Evolutionary conservation across 2,888 invertebrate species (phyloP).

Genomic region (Eueremaeus valkanovi): DNA sequence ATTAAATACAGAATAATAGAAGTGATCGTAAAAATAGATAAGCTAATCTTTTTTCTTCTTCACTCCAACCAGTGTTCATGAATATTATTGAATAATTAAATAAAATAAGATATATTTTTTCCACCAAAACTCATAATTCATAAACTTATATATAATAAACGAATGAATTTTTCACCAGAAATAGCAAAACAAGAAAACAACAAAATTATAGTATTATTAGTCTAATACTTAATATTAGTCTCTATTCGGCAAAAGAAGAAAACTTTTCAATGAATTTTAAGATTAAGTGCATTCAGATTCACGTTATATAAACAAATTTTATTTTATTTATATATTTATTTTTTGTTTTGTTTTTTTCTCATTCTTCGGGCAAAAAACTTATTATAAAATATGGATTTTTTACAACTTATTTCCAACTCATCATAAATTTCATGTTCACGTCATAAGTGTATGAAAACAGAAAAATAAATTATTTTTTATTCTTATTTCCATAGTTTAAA

Average conservation of each 20-base stretch:
- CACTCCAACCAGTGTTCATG: background rate
- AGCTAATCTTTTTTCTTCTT: background rate
- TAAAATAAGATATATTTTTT: too few relatives aligned
- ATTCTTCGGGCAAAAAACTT: background rate
- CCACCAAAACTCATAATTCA: background rate
- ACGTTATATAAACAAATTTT: background rate
- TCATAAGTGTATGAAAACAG: background rate
- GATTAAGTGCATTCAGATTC: background rate
- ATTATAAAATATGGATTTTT: background rate
- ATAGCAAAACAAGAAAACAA: background rate
- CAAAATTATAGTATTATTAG: background rate
- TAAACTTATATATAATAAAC: background rate
- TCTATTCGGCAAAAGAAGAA: background rate
- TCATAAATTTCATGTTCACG: slow-evolving; percentile 5
- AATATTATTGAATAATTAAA: slow-evolving; percentile 5
- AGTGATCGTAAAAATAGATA: slow-evolving; percentile 3
- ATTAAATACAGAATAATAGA: background rate
- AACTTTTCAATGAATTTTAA: slow-evolving; percentile 2
- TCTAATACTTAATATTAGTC: background rate
- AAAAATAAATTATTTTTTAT: background rate
- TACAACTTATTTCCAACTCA: background rate
- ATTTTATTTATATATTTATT: background rate
- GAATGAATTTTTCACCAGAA: too few relatives aligned
- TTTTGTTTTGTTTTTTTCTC: background rate
- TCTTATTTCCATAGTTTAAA: background rate